These are phyloP conservation scores for Adrianichthys oophorus DNA, from an alignment of 2,797 vertebrate species.

Conservation along the genomic window DNA sequence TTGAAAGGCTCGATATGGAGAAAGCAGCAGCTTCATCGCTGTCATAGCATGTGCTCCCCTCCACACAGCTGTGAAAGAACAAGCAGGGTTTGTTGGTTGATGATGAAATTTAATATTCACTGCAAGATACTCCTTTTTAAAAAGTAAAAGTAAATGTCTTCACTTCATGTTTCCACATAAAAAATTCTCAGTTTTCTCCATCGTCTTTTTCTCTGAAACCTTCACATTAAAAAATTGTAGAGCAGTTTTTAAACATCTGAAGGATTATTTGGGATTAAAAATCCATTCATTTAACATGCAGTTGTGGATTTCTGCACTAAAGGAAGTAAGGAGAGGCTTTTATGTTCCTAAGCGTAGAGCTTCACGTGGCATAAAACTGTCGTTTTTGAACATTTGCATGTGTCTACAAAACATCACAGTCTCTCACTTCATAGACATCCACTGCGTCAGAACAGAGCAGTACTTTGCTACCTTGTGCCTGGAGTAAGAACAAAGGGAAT, in stretches of 20 bases:
- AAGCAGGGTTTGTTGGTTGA: neutral
- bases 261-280: constrained; percentile 32
- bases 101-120: neutral
- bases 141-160: neutral
- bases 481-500: constrained; percentile 37
- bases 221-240: neutral
- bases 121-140: neutral
- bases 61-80: constrained; percentile 79
- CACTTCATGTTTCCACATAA: constrained; percentile 3
- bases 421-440: constrained; percentile 11
- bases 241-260: constrained; percentile 12
- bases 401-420: constrained; percentile 20
- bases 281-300: neutral
- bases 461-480: constrained; percentile 19
- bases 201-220: neutral
- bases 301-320: constrained; percentile 1
- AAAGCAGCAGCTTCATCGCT: constrained; percentile 91
- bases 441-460: constrained; percentile 12
- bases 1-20: constrained; percentile 91
- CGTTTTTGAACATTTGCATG: constrained; percentile 7
- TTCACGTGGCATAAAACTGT: constrained; percentile 2
- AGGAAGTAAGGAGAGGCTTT: neutral
- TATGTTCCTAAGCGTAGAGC: neutral
- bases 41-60: constrained; percentile 87
- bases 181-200: constrained; percentile 9